These are phyloP conservation scores for Tachysurus vachellii DNA, from an alignment of 2,113 vertebrate genomes.

Conservation along the genomic window DNA sequence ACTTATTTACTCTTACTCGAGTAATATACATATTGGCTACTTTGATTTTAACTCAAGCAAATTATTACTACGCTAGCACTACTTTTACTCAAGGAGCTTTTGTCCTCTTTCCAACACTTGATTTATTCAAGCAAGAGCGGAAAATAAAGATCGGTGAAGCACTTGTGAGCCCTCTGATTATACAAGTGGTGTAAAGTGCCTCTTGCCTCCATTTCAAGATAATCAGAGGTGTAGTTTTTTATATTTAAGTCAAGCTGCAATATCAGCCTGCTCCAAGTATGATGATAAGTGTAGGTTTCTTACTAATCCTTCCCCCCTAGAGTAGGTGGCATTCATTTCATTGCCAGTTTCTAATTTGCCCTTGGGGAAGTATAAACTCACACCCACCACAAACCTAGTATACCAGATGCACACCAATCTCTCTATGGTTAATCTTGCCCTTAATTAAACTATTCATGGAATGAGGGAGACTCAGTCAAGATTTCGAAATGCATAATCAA, in stretches of 20 bases:
- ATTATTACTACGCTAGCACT: background rate
- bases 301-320: background rate
- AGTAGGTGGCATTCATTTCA: background rate
- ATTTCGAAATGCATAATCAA: background rate
- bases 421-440: background rate
- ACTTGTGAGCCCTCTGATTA: background rate
- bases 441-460: background rate
- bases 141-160: background rate
- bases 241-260: conserved; percentile 1
- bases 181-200: background rate
- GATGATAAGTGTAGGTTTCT: background rate
- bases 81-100: background rate
- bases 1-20: background rate
- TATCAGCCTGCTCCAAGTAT: background rate
- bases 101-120: background rate
- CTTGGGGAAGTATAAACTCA: conserved; percentile 11
- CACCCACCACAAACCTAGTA: background rate
- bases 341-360: conserved; percentile 6
- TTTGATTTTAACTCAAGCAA: background rate
- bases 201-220: background rate
- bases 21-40: background rate
- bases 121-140: background rate
- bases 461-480: background rate
- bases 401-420: background rate
- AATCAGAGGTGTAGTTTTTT: background rate